Conservation (phyloP, 2,113 vertebrate genomes). For the Pituophis catenifer region DNA sequence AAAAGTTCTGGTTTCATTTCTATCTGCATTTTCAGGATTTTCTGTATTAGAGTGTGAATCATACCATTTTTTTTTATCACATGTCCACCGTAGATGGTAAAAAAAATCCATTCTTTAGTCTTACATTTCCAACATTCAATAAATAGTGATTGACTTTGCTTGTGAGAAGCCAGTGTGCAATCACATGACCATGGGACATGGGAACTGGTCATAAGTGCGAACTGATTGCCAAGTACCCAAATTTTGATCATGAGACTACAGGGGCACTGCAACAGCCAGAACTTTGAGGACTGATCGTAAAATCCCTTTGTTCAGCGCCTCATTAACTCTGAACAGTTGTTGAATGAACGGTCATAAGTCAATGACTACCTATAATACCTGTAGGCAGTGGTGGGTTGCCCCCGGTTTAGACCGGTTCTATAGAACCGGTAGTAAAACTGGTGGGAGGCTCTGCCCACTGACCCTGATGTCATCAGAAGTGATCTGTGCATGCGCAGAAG, state of each 20-base stretch:
- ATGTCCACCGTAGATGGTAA: no score
- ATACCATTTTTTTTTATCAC: no score
- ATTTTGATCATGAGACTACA: neutral
- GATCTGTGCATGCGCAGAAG: no score
- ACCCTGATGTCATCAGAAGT: no score
- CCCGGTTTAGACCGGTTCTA: no score
- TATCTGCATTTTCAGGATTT: no score
- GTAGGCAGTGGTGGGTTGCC: neutral
- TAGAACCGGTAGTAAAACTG: no score
- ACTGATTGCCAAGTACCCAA: neutral
- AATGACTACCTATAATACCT: neutral
- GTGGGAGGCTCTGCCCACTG: no score
- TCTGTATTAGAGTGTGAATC: no score
- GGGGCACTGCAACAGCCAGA: neutral
- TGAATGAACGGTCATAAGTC: neutral
- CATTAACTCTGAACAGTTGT: neutral
- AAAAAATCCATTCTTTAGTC: no score
- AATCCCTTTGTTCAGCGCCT: neutral
- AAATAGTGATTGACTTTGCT: neutral
- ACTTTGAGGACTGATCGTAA: neutral
- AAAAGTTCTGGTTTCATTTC: no score
- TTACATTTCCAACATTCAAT: neutral
- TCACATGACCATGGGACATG: neutral
- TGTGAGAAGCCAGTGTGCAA: neutral
- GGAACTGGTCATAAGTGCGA: neutral